Base-by-base conservation (phyloP, 64 coral and sea anemone species). In the Stylophora pistillata region DNA sequence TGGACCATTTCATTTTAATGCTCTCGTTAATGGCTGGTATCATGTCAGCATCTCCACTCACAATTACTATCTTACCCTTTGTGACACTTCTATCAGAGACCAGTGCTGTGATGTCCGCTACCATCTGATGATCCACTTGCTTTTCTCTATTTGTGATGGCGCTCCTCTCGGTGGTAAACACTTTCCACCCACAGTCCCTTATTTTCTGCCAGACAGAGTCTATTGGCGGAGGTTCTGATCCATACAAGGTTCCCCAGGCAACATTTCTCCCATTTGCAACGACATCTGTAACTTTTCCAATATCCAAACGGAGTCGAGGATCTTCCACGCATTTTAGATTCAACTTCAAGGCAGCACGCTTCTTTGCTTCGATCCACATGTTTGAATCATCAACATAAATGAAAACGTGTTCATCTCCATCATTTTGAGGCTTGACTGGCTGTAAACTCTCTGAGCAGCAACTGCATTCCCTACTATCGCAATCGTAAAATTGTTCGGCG, bases 371-470 rank as follows among this genome's bases (percentile, higher is more conserved):
- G 29, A 81, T 81, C 78, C 78, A 81, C 56, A 81, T 63, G 63
- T 81, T 81, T 16, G 78, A 81, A 81, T 81, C 30, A 81, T 81
- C 78, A 20, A 81, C 78, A 20, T 81, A 62, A 32, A 81, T 81
- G 16, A 81, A 81, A 28, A 81, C 78, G 16, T 63, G 78, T 1
- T 81, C 78, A 0, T 64, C 25, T 30, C 13, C 12, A 28, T 30
- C 57, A 23, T 9, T 63, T 41, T 7, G 25, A n/a, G 78, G 58
- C 31, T 21, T 81, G 56, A 63, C 27, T 0, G 4, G 58, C 28
- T 11, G 9, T 23, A 81, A 17, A 7, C 13, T 33, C 2, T 34
- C 18, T 1, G 7, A 28, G 34, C 78, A 81, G 63, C 2, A 26
- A 30, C 78, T 63, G n/a, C 16, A 21, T 60, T 13, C 30, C 1